Evolutionary conservation across 1,140 invertebrate genomes (phyloP).

Genomic region (Epicauta chinensis): DNA sequence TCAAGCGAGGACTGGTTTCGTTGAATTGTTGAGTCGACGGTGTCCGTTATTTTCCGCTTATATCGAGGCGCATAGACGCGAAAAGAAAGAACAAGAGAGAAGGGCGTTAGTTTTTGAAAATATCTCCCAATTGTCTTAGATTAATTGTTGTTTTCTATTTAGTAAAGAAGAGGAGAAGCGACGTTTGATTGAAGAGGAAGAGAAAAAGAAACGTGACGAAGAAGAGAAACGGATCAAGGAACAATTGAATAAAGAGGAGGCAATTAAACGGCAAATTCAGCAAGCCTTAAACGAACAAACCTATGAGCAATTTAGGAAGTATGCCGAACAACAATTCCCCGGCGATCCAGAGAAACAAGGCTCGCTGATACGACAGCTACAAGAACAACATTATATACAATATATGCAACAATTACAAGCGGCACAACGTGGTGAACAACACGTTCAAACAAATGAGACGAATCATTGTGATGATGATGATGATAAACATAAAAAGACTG

Average conservation of each 20-base stretch:
- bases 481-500: no score
- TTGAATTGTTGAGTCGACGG: constrained; percentile 76
- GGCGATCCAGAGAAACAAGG: constrained; percentile 89
- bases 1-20: constrained; percentile 87
- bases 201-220: constrained; percentile 54
- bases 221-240: constrained; percentile 54
- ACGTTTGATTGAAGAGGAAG: constrained; percentile 46
- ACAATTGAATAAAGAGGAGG: constrained; percentile 52
- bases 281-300: constrained; percentile 96
- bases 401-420: constrained; percentile 85
- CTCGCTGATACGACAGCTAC: constrained; percentile 83
- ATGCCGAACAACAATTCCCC: constrained; percentile 94
- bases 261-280: constrained; percentile 78
- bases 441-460: constrained; percentile 36
- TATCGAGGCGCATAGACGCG: constrained; percentile 85
- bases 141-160: constrained; percentile 25
- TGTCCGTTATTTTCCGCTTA: constrained; percentile 88
- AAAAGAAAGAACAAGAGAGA: constrained; percentile 59
- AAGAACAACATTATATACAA: constrained; percentile 97
- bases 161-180: constrained; percentile 37
- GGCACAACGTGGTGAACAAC: constrained; percentile 36
- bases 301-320: constrained; percentile 84
- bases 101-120: constrained; percentile 50
- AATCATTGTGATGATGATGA: background rate
- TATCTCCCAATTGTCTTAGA: background rate